Evolutionary conservation across 2,888 invertebrate species (phyloP), one percentile per base, ranked within the genome.

Genomic region (Taenaris catops): DNA sequence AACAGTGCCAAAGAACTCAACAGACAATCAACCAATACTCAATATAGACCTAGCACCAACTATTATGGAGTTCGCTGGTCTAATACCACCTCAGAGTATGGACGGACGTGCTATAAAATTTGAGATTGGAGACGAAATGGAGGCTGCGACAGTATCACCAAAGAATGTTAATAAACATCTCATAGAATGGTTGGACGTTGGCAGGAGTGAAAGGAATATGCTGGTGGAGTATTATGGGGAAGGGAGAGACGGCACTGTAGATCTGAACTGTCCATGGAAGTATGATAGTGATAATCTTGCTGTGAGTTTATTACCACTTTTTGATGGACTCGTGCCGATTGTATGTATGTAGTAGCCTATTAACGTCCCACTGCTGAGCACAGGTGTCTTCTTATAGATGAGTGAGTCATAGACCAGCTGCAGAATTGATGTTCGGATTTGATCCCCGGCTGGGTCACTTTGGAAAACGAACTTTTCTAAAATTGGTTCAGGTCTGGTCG

Each of bases 1-100:
- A 0, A 86, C 86, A 1, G 74, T 96, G 5, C 55, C 59, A 5
- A 72, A 71, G 12, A 88, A 88, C 28, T 58, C 68, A 0, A 53
- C 78, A 0, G 71, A 89, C 41, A 59, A 67, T 0, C 76, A 89
- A 29, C 91, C 94, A 0, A 89, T 94, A 0, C 81, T 93, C 3
- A 91, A 93, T 49, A 91, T 96, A n/a, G 97, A 97, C 65, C 58
- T 97, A 20, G 93, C 94, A 1, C 93, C 96, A 0, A 96, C 97
- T 0, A 91, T 97, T 49, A 63, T 96, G 16, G 88, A 91, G 35
- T 80, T 96, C 56, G 93, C 93, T 1, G 91, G 90, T 0, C 42
- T 91, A 0, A 51, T 75, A 8, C 58, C 81, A 0, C 83, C 90
- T 0, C 36, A 60, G 0, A 52, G 72, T 8, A 90, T 92, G 81